These are phyloP conservation scores for Colossoma macropomum DNA, from an alignment of 2,113 vertebrate species.

Conservation along the genomic window DNA sequence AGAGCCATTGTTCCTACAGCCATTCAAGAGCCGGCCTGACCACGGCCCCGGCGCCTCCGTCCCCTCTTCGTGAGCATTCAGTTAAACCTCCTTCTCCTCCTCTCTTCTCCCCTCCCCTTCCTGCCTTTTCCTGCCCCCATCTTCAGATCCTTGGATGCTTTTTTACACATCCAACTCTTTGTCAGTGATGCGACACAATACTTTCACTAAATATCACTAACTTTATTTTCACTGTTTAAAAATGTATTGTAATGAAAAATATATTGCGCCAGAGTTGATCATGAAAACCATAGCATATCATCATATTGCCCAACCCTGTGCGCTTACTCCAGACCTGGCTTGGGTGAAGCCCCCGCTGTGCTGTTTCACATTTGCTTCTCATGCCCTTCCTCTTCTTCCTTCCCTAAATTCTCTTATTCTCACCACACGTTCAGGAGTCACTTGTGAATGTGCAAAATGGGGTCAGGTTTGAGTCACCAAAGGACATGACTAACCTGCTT, in stretches of 20 bases:
- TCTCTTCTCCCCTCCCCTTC: conserved; percentile 50
- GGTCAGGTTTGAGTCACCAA: conserved; percentile 17
- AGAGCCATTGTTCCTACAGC: conserved; percentile 79
- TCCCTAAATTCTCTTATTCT: conserved; percentile 15
- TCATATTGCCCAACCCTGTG: not conserved
- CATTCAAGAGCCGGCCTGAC: conserved; percentile 68
- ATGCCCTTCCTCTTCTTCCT: not conserved
- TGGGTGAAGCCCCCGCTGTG: not conserved
- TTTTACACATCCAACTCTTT: too few species aligned
- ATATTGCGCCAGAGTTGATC: not conserved
- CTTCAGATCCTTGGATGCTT: conserved; percentile 5
- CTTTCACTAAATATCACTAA: too few species aligned
- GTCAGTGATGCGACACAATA: too few species aligned
- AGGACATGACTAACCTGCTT: not conserved
- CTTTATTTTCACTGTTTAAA: too few species aligned
- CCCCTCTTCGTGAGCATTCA: conserved; percentile 70
- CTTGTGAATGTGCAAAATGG: conserved; percentile 6
- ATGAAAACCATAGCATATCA: not conserved
- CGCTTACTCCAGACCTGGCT: conserved; percentile 35
- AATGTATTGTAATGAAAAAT: not conserved
- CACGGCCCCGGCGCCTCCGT: conserved; percentile 65
- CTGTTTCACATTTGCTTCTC: conserved; percentile 13
- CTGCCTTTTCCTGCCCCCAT: conserved; percentile 20
- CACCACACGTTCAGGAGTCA: not conserved
- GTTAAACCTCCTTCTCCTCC: conserved; percentile 68